These are phyloP conservation scores for Brachionus plicatilis DNA, from an alignment of 1,140 invertebrate species.

Conservation along the genomic window DNA sequence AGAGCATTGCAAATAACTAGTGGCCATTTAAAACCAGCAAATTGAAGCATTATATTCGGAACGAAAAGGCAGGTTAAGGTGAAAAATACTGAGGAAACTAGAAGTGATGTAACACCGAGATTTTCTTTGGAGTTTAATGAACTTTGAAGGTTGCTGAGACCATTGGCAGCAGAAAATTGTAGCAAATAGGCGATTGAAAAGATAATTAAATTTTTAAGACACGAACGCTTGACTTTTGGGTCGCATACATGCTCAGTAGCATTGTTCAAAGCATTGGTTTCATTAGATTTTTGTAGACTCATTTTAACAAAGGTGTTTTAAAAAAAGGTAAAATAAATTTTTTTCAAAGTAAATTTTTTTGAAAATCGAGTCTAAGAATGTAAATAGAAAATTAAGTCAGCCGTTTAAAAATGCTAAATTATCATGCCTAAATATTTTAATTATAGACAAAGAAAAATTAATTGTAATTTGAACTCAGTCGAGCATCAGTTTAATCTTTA, in stretches of 20 bases:
- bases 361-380: not conserved
- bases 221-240: not conserved
- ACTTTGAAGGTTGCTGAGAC: conserved; percentile 7
- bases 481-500: too few species aligned
- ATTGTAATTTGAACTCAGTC: too few species aligned
- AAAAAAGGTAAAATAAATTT: not conserved
- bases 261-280: not conserved
- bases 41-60: not conserved
- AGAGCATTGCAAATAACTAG: not conserved
- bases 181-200: not conserved
- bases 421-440: not conserved
- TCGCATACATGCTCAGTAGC: not conserved
- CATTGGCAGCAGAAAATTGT: conserved; percentile 27
- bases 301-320: not conserved
- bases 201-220: not conserved
- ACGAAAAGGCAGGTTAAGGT: not conserved
- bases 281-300: not conserved
- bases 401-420: not conserved
- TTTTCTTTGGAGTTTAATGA: conserved; percentile 1
- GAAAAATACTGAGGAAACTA: not conserved
- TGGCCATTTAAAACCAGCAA: conserved; percentile 1
- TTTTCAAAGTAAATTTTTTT: not conserved
- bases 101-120: not conserved
- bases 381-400: not conserved
- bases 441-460: too few species aligned